A percentile compares a stretch with the other conserved stretches of the same genome.
phyloP scores from a whole-genome alignment of 2,888 invertebrate genomes.

The Hartigia nigra region DNA sequence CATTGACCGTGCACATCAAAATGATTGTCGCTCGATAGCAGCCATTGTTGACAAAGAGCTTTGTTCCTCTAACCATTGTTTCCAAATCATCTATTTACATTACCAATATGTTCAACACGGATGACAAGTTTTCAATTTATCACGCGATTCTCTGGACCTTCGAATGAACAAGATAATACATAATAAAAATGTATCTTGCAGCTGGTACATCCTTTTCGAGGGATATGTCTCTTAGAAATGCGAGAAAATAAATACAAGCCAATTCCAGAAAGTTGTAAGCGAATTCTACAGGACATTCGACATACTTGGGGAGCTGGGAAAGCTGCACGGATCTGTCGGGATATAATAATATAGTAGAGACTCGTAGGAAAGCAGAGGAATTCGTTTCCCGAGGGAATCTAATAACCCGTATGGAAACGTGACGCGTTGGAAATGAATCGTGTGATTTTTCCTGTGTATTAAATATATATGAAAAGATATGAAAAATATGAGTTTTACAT shows the following conservation, averaged over 20 bases:
- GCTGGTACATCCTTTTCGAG: background rate
- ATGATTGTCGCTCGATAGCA: background rate
- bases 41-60: background rate
- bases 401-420: background rate
- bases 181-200: no score
- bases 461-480: background rate
- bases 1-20: background rate
- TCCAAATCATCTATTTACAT: background rate
- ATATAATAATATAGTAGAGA: background rate
- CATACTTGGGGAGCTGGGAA: background rate
- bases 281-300: background rate
- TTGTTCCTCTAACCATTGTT: background rate
- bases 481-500: background rate
- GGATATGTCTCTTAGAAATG: background rate
- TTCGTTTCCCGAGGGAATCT: background rate
- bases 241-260: background rate
- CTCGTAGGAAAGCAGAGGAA: background rate
- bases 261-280: background rate
- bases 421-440: background rate
- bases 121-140: background rate
- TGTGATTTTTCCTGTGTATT: background rate
- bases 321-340: background rate
- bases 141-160: background rate
- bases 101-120: background rate
- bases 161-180: no score